Evolutionary conservation across 2,888 invertebrate genomes (phyloP).

Genomic region (Drosophila siamana): DNA sequence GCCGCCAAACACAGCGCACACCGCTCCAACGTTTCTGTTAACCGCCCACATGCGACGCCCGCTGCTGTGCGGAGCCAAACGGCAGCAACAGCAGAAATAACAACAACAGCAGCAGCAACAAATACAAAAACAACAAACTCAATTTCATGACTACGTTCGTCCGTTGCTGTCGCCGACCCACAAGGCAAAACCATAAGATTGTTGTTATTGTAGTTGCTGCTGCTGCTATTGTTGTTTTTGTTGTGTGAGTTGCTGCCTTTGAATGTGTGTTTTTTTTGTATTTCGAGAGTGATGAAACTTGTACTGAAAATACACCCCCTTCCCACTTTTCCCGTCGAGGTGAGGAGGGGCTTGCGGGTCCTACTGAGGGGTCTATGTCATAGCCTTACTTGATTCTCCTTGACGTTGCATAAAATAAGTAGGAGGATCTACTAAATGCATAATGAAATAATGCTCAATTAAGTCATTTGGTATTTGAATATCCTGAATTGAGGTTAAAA

Average conservation of each 20-base stretch:
- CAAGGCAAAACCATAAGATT: slow-evolving; percentile 59
- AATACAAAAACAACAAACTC: slow-evolving; percentile 45
- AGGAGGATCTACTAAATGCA: background rate
- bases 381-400: background rate
- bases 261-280: slow-evolving; percentile 12
- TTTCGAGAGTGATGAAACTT: slow-evolving; percentile 53
- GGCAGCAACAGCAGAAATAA: slow-evolving; percentile 46
- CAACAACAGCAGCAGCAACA: slow-evolving; percentile 32
- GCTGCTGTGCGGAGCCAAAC: slow-evolving; percentile 56
- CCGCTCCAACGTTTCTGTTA: slow-evolving; percentile 66
- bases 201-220: slow-evolving; percentile 43
- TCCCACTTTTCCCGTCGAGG: slow-evolving; percentile 6
- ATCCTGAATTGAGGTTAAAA: background rate
- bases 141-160: slow-evolving; percentile 66
- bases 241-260: slow-evolving; percentile 39
- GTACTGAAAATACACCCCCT: slow-evolving; percentile 26
- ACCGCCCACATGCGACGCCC: slow-evolving; percentile 72
- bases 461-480: background rate
- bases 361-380: slow-evolving; percentile 22
- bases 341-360: slow-evolving; percentile 22
- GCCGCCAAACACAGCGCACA: slow-evolving; percentile 40
- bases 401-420: background rate
- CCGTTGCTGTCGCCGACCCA: slow-evolving; percentile 60
- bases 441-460: background rate
- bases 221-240: slow-evolving; percentile 49